phyloP scores from a whole-genome alignment of 2,797 vertebrate species.

The Pterois miles region DNA sequence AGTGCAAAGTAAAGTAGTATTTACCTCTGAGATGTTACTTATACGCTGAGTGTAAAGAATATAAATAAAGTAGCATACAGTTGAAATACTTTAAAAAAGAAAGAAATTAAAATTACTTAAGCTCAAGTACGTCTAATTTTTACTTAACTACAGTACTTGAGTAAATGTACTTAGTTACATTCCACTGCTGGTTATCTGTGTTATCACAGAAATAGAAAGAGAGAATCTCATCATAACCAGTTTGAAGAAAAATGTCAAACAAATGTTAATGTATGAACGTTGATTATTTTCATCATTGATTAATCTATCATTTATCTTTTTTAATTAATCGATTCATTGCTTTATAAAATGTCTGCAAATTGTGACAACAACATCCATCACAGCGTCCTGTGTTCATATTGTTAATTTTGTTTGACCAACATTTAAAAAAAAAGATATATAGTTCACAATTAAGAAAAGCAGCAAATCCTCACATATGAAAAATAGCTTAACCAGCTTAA shows the following conservation, averaged over 20 bases:
- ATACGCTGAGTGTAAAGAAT: too few species aligned
- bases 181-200: background rate
- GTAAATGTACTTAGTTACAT: background rate
- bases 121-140: too few species aligned
- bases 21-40: background rate
- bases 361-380: background rate
- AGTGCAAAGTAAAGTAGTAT: background rate
- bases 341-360: background rate
- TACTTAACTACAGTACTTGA: too few species aligned
- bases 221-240: background rate
- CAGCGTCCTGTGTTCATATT: background rate
- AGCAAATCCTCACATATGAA: background rate
- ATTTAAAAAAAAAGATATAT: background rate
- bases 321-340: too few species aligned
- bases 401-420: background rate
- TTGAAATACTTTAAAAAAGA: too few species aligned
- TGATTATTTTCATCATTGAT: background rate
- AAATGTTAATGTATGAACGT: background rate
- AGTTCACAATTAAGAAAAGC: background rate
- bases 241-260: background rate
- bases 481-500: background rate
- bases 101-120: too few species aligned
- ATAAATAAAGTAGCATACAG: too few species aligned
- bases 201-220: too few species aligned
- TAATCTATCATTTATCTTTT: rapidly evolving